These are phyloP conservation scores for Uropetala carovei DNA, from an alignment of 2,888 invertebrate genomes.

Conservation along the genomic window DNA sequence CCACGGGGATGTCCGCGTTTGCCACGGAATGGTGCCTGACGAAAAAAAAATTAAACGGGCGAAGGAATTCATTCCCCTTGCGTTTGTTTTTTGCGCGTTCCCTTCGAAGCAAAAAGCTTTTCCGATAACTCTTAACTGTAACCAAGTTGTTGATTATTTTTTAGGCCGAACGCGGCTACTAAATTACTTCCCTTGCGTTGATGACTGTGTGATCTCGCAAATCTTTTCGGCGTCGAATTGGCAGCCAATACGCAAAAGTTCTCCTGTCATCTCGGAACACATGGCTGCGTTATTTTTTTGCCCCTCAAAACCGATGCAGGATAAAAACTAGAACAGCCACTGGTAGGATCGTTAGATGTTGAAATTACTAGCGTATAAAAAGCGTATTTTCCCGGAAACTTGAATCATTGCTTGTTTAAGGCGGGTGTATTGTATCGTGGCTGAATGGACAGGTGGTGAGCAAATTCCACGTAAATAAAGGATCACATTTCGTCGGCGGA, in stretches of 20 bases:
- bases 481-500: no score
- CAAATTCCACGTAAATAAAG: no score
- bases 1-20: neutral
- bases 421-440: no score
- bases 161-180: neutral
- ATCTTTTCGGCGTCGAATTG: neutral
- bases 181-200: neutral
- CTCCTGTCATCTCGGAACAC: neutral
- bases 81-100: neutral
- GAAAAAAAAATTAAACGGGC: neutral
- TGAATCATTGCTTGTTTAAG: no score
- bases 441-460: no score
- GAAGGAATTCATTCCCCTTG: neutral
- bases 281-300: neutral
- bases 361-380: no score
- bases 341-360: neutral
- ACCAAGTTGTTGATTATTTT: neutral
- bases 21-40: neutral
- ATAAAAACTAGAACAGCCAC: neutral
- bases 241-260: neutral
- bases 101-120: neutral
- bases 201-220: neutral
- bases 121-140: neutral
- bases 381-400: no score
- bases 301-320: neutral